Conservation (phyloP, 2,888 invertebrate species). For the Nasonovia ribisnigri region DNA sequence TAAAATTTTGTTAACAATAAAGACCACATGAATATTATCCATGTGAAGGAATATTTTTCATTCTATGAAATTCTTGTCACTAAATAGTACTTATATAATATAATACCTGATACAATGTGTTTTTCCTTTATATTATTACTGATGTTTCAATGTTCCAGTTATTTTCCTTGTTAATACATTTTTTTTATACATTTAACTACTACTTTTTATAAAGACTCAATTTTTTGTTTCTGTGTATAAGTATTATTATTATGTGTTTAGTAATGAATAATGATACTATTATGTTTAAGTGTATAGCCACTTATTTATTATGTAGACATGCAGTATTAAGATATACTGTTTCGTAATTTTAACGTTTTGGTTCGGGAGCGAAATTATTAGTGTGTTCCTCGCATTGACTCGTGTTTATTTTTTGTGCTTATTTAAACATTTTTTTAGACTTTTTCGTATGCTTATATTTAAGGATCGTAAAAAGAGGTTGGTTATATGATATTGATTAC, state of each 20-base stretch:
- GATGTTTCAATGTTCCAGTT: not conserved
- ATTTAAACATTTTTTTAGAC: not conserved
- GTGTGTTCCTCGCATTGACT: not conserved
- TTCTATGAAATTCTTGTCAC: conserved; percentile 9
- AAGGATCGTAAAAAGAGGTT: not conserved
- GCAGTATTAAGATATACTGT: not conserved
- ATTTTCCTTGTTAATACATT: not conserved
- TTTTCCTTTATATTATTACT: not conserved
- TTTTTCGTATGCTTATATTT: not conserved
- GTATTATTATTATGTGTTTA: too few relatives aligned
- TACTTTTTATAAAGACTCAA: not conserved
- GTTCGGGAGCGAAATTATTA: not conserved
- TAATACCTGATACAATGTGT: not conserved
- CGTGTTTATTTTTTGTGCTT: not conserved
- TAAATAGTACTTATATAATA: conserved; percentile 6
- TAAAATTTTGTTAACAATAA: not conserved
- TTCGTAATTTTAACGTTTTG: not conserved
- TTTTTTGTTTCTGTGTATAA: not conserved
- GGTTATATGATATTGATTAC: not conserved
- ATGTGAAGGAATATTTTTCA: not conserved
- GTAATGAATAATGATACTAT: conserved; percentile 1
- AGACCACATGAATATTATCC: not conserved
- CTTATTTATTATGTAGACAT: not conserved
- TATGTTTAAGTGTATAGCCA: not conserved
- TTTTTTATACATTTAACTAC: conserved; percentile 4